These are phyloP conservation scores for Nomada fucata DNA, from an alignment of 2,888 invertebrate species.

Conservation along the genomic window DNA sequence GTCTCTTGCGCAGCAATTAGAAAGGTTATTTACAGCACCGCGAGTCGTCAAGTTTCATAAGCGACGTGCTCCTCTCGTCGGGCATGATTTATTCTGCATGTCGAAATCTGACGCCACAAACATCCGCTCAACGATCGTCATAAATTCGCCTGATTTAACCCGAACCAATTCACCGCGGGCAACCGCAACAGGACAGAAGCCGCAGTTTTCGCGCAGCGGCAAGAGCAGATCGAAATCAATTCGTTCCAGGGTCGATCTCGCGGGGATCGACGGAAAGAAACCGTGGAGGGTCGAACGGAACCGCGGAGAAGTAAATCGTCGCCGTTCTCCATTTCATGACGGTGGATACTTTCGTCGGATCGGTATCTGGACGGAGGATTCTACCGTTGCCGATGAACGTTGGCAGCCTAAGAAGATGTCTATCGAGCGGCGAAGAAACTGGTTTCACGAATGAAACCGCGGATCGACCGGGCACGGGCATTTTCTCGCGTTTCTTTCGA, in stretches of 20 bases:
- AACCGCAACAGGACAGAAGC: background rate
- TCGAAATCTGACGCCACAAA: background rate
- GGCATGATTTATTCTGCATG: background rate
- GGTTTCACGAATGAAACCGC: constrained; percentile 55
- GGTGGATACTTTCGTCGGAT: constrained; percentile 44
- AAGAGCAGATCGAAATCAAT: constrained; percentile 12
- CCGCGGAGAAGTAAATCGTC: constrained; percentile 26
- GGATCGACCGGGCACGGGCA: constrained; percentile 40
- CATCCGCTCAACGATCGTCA: background rate
- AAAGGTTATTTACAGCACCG: no score
- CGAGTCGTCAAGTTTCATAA: no score
- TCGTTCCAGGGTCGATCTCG: constrained; percentile 11
- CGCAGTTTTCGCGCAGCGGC: background rate
- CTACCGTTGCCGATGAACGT: background rate
- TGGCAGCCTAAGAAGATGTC: constrained; percentile 49
- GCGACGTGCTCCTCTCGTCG: no score
- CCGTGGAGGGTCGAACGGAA: constrained; percentile 7
- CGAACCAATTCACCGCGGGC: background rate
- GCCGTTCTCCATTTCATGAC: constrained; percentile 8
- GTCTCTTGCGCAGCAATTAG: no score
- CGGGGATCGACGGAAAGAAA: background rate
- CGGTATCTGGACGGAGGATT: constrained; percentile 62
- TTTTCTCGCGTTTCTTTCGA: constrained; percentile 57
- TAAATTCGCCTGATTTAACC: background rate
- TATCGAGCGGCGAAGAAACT: constrained; percentile 55